Evolutionary conservation across 2,888 invertebrate species (phyloP).

Genomic region (Drosophila subquinaria): DNA sequence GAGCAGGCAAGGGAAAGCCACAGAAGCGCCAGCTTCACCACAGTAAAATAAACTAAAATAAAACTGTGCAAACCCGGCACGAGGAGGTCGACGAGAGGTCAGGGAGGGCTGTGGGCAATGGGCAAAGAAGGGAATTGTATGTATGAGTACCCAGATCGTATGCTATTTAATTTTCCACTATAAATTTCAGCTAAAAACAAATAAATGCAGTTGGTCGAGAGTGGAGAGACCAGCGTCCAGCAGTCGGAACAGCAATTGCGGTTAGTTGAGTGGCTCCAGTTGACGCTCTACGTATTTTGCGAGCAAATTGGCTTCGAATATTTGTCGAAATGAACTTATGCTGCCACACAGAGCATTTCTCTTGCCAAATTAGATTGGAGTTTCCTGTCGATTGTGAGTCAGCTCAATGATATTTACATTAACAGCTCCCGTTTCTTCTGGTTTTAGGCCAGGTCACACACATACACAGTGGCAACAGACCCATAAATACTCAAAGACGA

Average conservation of each 20-base stretch:
- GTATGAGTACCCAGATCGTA: conserved; percentile 33
- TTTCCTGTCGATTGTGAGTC: neutral
- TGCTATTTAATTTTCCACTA: conserved; percentile 74
- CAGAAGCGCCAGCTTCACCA: conserved; percentile 24
- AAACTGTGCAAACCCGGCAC: conserved; percentile 40
- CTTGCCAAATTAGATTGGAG: conserved; percentile 31
- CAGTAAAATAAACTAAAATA: conserved; percentile 56
- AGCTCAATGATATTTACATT: conserved; percentile 62
- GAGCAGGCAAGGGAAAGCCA: conserved; percentile 24
- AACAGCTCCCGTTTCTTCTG: conserved; percentile 53
- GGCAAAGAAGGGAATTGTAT: neutral
- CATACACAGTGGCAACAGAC: conserved; percentile 30
- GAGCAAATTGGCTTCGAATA: conserved; percentile 68
- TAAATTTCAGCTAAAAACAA: conserved; percentile 70
- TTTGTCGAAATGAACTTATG: conserved; percentile 45
- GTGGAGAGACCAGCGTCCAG: neutral
- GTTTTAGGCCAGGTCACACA: conserved; percentile 38
- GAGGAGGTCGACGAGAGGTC: neutral
- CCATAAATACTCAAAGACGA: conserved; percentile 62
- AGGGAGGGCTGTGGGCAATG: neutral
- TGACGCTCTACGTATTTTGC: conserved; percentile 21
- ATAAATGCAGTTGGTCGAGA: conserved; percentile 33
- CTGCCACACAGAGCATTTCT: conserved; percentile 4
- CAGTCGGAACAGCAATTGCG: conserved; percentile 56
- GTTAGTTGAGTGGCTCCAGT: conserved; percentile 41